These are phyloP conservation scores for Tridacna crocea DNA, from an alignment of 2,888 invertebrate species.

Conservation along the genomic window DNA sequence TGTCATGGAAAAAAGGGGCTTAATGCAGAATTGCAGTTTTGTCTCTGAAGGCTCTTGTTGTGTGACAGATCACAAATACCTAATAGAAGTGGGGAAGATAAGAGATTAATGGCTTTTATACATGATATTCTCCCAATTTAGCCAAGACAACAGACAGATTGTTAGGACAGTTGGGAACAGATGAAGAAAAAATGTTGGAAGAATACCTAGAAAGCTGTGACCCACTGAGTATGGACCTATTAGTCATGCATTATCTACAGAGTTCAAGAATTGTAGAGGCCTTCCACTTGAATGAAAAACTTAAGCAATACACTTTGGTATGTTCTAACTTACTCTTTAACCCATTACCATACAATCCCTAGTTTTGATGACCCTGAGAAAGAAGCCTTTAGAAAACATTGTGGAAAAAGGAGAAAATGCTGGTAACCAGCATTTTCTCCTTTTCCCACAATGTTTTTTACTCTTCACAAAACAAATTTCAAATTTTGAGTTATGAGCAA, in stretches of 20 bases:
- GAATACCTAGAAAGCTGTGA: slow-evolving; percentile 87
- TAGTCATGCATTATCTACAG: slow-evolving; percentile 89
- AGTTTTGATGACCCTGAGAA: too few relatives aligned
- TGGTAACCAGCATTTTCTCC: too few relatives aligned
- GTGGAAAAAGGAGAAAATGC: background rate
- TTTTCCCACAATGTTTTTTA: too few relatives aligned
- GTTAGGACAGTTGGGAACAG: slow-evolving; percentile 87
- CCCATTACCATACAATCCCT: too few relatives aligned
- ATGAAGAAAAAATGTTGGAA: slow-evolving; percentile 89
- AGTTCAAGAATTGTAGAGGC: slow-evolving; percentile 84
- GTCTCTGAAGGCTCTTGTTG: too few relatives aligned
- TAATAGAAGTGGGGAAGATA: too few relatives aligned
- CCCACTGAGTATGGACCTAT: slow-evolving; percentile 87
- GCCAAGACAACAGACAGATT: slow-evolving; percentile 86
- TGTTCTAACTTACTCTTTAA: slow-evolving; percentile 25
- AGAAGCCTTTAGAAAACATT: background rate
- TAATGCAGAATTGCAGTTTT: too few relatives aligned
- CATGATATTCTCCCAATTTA: slow-evolving; percentile 48
- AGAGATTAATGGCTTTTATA: too few relatives aligned
- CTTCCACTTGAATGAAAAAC: slow-evolving; percentile 83
- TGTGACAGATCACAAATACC: too few relatives aligned
- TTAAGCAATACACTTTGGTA: slow-evolving; percentile 77
- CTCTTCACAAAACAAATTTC: too few relatives aligned
- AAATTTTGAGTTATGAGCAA: too few relatives aligned
- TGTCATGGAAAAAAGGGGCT: too few relatives aligned